A percentile compares a stretch with the other conserved stretches of the same genome.
Conservation (phyloP, 2,797 vertebrate species). For the Chaunax sp. region DNA sequence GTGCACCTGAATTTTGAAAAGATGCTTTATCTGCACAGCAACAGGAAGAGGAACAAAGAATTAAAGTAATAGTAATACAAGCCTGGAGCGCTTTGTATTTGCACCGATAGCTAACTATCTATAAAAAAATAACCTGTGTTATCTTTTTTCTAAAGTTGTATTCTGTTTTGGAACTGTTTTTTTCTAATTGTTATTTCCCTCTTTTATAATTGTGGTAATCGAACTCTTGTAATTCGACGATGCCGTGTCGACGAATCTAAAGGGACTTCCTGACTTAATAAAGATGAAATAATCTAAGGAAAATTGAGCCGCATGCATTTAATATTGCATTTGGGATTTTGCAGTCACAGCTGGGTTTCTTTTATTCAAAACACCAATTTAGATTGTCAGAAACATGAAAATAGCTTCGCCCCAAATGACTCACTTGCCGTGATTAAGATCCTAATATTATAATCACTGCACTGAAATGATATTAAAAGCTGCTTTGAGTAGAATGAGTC, state of each 20-base stretch:
- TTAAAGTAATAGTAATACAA: neutral
- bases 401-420: conserved; percentile 22
- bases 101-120: neutral
- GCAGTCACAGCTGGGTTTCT: neutral
- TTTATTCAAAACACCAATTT: conserved; percentile 12
- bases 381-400: conserved; percentile 32
- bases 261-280: conserved; percentile 3
- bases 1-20: conserved; percentile 1
- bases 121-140: neutral
- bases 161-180: neutral
- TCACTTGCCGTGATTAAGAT: conserved; percentile 49
- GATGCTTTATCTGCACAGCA: neutral
- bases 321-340: neutral
- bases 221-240: neutral
- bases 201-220: conserved; percentile 25
- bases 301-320: conserved; percentile 5
- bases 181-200: neutral
- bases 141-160: conserved; percentile 9
- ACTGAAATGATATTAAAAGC: conserved; percentile 39
- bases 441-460: conserved; percentile 39
- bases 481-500: conserved; percentile 25
- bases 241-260: neutral
- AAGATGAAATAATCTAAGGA: neutral
- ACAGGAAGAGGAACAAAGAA: conserved; percentile 3
- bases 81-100: conserved; percentile 3